Evolutionary conservation across 2,113 vertebrate species (phyloP), one percentile per base, ranked within the genome.

Genomic region (Nothoprocta perdicaria): DNA sequence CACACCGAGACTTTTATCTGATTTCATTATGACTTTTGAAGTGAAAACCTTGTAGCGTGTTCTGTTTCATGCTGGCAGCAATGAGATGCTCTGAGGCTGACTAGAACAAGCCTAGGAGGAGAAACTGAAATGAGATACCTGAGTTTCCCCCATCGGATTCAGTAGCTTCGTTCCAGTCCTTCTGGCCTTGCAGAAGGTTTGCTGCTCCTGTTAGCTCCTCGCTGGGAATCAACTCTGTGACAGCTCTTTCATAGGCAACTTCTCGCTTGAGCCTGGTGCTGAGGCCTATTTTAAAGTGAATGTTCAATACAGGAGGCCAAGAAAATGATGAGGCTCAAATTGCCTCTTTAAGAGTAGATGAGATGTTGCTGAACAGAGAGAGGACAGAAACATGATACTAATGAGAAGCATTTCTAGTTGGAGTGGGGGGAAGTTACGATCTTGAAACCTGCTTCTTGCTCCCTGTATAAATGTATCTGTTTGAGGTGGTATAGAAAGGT

Each of bases 211-310:
- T 31, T 27, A 27, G 46, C 61, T 81, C 40, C 53, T 23, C 48
- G 11, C 10, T 4, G 1, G 41, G 50, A 9, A 41, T 10, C 13
- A 38, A 4, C 33, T 81, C 61, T 0, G 1, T 2, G 1, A 18
- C 66, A 2, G 0, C 41, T 82, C 0, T 0, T 57, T 87, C 68
- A 0, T 1, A 38, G 22, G 46, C 71, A 1, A 1, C 1, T 7
- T 76, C 55, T 29, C 67, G 41, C 48, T 27, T 9, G 23, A 66
- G 72, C 69, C 58, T 17, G 4, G 38, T 27, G 13, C 24, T 1
- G 0, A 52, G 84, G 4, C 24, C 53, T 21, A 7, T 1, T 74
- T 24, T 18, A 17, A 41, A 18, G 13, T 22, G 80, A 41, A 46
- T 35, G 11, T 8, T 12, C 50, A 38, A 7, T 68, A 75, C n/a